Evolutionary conservation across 2,113 vertebrate genomes (phyloP).

Genomic region (Rhabdomys dilectus): DNA sequence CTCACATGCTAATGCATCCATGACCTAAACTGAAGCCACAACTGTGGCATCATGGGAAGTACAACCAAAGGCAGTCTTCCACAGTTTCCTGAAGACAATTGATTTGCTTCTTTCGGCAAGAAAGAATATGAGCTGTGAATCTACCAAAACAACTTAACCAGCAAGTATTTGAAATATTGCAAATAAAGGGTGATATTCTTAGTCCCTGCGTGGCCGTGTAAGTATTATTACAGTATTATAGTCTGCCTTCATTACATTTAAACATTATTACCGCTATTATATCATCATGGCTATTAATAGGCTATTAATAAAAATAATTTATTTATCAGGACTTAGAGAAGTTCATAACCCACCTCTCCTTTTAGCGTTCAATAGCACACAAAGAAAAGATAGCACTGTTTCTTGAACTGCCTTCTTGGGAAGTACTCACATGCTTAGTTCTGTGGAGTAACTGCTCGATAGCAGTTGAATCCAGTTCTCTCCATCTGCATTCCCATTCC

Average conservation of each 20-base stretch:
- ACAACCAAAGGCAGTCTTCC: constrained; percentile 73
- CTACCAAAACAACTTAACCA: constrained; percentile 73
- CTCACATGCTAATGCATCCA: constrained; percentile 82
- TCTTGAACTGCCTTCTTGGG: not conserved
- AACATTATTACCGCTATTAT: not conserved
- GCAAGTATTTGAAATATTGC: constrained; percentile 68
- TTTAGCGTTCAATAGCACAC: not conserved
- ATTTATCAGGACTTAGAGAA: not conserved
- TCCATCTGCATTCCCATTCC: not conserved
- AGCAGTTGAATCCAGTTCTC: not conserved
- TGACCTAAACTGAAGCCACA: constrained; percentile 81
- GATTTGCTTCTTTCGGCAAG: constrained; percentile 79
- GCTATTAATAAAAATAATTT: constrained; percentile 55
- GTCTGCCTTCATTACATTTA: constrained; percentile 5
- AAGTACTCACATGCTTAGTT: not conserved
- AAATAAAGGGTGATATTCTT: constrained; percentile 10
- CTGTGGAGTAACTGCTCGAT: not conserved
- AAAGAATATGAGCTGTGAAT: constrained; percentile 71
- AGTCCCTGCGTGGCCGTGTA: not conserved
- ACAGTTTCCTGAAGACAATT: constrained; percentile 73
- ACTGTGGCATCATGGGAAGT: constrained; percentile 67
- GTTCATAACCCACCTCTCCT: not conserved
- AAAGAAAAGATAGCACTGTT: not conserved
- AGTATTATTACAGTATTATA: not conserved
- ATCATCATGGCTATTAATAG: not conserved